Evolutionary conservation across 2,888 invertebrate genomes (phyloP).

Genomic region (Melanostoma scalare): DNA sequence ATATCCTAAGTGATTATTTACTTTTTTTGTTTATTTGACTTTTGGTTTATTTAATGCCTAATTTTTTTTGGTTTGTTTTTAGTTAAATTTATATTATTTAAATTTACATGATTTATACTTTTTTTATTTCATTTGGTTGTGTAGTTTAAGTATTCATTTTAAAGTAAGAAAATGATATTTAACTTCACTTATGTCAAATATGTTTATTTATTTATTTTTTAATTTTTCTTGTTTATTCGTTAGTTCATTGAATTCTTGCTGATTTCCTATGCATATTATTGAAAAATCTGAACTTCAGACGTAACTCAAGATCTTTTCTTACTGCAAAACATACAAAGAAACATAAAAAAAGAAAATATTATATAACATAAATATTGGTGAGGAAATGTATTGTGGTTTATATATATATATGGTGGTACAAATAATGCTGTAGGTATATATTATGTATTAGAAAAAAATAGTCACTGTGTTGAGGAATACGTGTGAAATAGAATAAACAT

Average conservation of each 20-base stretch:
- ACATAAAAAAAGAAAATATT: conserved; percentile 77
- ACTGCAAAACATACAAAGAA: conserved; percentile 85
- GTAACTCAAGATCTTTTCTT: conserved; percentile 97
- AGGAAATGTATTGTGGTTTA: conserved; percentile 43
- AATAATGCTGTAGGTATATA: conserved; percentile 14
- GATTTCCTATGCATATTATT: conserved; percentile 94
- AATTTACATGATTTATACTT: conserved; percentile 55
- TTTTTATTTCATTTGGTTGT: conserved; percentile 12
- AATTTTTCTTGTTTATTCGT: conserved; percentile 68
- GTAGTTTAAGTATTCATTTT: conserved; percentile 25
- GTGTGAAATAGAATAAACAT: conserved; percentile 19
- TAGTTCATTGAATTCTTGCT: conserved; percentile 90
- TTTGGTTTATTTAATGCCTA: conserved; percentile 67
- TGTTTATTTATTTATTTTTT: conserved; percentile 61
- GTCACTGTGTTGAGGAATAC: conserved; percentile 56
- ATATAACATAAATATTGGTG: conserved; percentile 72
- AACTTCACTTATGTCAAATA: conserved; percentile 49
- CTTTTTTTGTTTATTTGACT: conserved; percentile 53
- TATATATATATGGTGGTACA: conserved; percentile 31
- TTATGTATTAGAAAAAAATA: conserved; percentile 49
- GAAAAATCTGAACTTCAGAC: conserved; percentile 97
- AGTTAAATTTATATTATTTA: conserved; percentile 34
- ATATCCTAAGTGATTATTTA: conserved; percentile 66
- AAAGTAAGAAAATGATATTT: conserved; percentile 52
- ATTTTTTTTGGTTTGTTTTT: conserved; percentile 27